Conservation (phyloP, 1,140 invertebrate species). For the Colletes gigas region DNA sequence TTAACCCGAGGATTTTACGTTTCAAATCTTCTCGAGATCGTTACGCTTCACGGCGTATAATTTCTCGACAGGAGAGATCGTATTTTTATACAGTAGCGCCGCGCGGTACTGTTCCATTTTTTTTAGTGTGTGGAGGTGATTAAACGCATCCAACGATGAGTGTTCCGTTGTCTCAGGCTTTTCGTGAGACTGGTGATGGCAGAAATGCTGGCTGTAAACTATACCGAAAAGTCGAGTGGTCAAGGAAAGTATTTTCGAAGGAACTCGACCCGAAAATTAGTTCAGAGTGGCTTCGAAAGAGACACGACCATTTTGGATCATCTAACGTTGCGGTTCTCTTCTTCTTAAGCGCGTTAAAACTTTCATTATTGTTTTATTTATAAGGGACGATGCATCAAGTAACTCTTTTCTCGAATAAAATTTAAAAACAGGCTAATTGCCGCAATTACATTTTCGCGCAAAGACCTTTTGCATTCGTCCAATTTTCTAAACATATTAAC, state of each 20-base stretch:
- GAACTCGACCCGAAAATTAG: constrained; percentile 1
- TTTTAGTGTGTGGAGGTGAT: neutral
- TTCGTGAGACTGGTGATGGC: neutral
- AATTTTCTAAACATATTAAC: no score
- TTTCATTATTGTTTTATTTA: no score
- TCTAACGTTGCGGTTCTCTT: neutral
- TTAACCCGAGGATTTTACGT: neutral
- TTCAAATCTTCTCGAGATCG: constrained; percentile 1
- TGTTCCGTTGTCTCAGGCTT: constrained; percentile 10
- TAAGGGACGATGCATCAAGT: no score
- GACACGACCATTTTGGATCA: neutral
- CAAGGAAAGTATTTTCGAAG: neutral
- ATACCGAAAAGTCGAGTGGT: neutral
- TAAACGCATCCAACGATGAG: neutral
- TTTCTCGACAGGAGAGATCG: constrained; percentile 8
- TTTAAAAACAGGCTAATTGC: no score
- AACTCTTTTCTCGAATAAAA: no score
- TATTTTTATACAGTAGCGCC: constrained; percentile 20
- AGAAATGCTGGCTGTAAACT: neutral
- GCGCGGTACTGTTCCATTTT: neutral
- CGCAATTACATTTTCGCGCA: no score
- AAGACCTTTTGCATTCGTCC: no score
- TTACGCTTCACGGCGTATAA: constrained; percentile 15
- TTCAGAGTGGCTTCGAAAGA: no score
- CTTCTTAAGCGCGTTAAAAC: neutral